Conservation (phyloP, 2,797 vertebrate species). For the Eulemur rubriventer region DNA sequence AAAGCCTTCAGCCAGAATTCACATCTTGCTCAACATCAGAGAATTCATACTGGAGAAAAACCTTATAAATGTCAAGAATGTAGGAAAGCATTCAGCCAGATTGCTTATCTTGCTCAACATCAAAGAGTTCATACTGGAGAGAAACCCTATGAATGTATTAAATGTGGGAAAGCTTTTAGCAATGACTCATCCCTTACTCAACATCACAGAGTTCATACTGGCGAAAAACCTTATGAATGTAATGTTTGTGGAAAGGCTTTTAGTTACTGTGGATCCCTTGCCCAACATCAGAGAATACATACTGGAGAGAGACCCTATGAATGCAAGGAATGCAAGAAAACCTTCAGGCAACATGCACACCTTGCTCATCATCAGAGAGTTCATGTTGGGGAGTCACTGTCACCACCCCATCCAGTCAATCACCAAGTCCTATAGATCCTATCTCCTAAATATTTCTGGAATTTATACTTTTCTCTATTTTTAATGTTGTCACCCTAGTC, state of each 20-base stretch:
- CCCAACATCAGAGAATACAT: conserved; percentile 77
- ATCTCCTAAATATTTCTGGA: conserved; percentile 6
- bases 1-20: conserved; percentile 79
- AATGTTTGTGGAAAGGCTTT: conserved; percentile 78
- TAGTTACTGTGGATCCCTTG: conserved; percentile 77
- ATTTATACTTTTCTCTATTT: background rate
- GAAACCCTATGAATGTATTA: conserved; percentile 77
- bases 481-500: background rate
- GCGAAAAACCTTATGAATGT: conserved; percentile 78
- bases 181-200: conserved; percentile 77
- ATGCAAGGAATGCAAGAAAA: conserved; percentile 77
- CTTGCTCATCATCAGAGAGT: conserved; percentile 76
- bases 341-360: conserved; percentile 77
- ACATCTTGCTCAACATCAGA: conserved; percentile 79
- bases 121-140: conserved; percentile 80
- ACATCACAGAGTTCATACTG: conserved; percentile 77
- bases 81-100: conserved; percentile 77
- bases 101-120: conserved; percentile 76
- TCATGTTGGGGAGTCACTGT: conserved; percentile 62
- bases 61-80: conserved; percentile 78
- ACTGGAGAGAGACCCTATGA: conserved; percentile 79
- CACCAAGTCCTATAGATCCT: conserved; percentile 54
- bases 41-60: conserved; percentile 80
- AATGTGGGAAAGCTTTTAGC: conserved; percentile 80
- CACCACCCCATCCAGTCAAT: conserved; percentile 56